Conservation (phyloP, 2,888 invertebrate genomes). For the Dryobota labecula region DNA sequence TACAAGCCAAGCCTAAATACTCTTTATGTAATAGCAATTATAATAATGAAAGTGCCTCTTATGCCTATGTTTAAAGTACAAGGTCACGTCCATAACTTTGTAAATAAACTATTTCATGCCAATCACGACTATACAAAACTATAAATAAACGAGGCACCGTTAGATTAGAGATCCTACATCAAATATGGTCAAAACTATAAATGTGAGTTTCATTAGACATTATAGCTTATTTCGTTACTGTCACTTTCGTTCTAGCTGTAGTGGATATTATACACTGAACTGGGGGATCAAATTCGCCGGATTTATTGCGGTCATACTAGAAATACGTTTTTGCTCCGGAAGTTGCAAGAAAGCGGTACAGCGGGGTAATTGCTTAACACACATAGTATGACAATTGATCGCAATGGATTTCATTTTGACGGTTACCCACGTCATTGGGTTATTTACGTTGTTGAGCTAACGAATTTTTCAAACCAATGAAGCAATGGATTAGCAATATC, state of each 20-base stretch:
- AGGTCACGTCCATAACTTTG: slow-evolving; percentile 23
- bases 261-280: slow-evolving; percentile 10
- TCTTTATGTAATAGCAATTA: slow-evolving; percentile 44
- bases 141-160: slow-evolving; percentile 14
- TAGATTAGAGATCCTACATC: slow-evolving; percentile 19
- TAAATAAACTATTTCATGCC: slow-evolving; percentile 28
- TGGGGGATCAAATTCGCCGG: slow-evolving; percentile 8
- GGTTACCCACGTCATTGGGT: too few species aligned
- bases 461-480: too few species aligned
- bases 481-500: too few species aligned
- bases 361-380: too few species aligned
- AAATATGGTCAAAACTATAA: slow-evolving; percentile 32
- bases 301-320: background rate
- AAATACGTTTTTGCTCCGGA: background rate
- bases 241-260: slow-evolving; percentile 38
- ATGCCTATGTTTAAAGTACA: slow-evolving; percentile 14
- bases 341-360: too few species aligned
- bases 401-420: too few species aligned
- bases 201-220: slow-evolving; percentile 23
- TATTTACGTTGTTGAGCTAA: too few species aligned
- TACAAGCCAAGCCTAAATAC: slow-evolving; percentile 47
- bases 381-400: too few species aligned
- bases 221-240: slow-evolving; percentile 9
- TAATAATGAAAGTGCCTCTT: slow-evolving; percentile 40
- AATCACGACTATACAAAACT: slow-evolving; percentile 16